Evolutionary conservation across 1,140 invertebrate genomes (phyloP).

Genomic region (Agrilus planipennis): DNA sequence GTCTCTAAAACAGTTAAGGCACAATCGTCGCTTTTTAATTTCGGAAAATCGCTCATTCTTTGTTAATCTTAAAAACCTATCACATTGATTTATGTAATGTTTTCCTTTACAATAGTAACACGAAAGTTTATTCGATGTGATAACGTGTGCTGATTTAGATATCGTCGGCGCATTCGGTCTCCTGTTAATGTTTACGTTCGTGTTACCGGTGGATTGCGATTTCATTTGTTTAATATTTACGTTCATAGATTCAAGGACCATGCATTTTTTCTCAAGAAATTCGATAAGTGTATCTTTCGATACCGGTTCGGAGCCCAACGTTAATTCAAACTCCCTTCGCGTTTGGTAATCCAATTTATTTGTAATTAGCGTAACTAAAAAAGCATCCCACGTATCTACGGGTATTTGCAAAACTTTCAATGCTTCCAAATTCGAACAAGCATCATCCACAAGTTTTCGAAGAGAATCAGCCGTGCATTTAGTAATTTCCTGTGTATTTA

Average conservation of each 20-base stretch:
- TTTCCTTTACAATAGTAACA: slow-evolving; percentile 13
- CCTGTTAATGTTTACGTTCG: background rate
- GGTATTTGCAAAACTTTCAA: background rate
- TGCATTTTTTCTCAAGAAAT: slow-evolving; percentile 19
- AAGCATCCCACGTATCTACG: background rate
- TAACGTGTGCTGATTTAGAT: slow-evolving; percentile 1
- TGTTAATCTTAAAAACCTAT: slow-evolving; percentile 17
- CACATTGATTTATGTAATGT: slow-evolving; percentile 17
- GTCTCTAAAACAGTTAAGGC: slow-evolving; percentile 18
- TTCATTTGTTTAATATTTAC: no score
- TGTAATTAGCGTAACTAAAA: background rate
- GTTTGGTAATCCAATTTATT: background rate
- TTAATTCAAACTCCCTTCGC: background rate
- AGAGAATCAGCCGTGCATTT: slow-evolving; percentile 17
- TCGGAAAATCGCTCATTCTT: slow-evolving; percentile 8
- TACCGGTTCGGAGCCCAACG: slow-evolving; percentile 11
- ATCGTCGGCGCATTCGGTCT: slow-evolving; percentile 6
- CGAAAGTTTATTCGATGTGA: background rate
- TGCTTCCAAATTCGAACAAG: background rate
- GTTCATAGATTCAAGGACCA: no score
- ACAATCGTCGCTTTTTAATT: no score
- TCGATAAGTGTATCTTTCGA: slow-evolving; percentile 17
- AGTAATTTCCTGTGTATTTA: slow-evolving; percentile 13
- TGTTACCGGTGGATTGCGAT: no score
- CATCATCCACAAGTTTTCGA: background rate